Conservation (phyloP, 2,888 invertebrate species). For the Lysandra coridon region DNA sequence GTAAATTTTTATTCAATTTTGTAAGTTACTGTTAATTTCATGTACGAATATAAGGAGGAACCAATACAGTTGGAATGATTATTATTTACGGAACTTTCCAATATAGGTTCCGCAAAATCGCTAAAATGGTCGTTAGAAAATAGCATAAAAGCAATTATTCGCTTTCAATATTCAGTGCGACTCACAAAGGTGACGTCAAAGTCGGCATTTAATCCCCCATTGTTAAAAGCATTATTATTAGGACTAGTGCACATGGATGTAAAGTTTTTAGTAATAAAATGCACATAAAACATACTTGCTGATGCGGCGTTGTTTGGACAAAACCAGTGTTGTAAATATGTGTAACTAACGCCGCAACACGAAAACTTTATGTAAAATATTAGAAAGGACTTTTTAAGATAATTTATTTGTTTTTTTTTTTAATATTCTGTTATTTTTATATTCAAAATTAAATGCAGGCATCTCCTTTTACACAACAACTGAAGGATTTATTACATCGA, state of each 20-base stretch:
- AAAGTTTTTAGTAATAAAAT: neutral
- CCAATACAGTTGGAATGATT: neutral
- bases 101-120: neutral
- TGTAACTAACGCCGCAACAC: too few species aligned
- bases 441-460: too few species aligned
- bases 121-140: neutral
- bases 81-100: neutral
- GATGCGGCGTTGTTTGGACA: too few species aligned
- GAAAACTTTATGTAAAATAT: too few species aligned
- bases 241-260: neutral
- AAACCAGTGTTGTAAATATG: too few species aligned
- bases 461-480: too few species aligned
- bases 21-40: too few species aligned
- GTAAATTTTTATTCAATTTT: too few species aligned
- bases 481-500: neutral
- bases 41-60: neutral
- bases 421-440: too few species aligned
- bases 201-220: neutral
- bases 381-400: too few species aligned
- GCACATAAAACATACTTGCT: neutral
- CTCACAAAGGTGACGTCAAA: constrained; percentile 6
- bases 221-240: neutral
- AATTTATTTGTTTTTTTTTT: too few species aligned
- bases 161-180: neutral
- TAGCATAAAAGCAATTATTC: constrained; percentile 5